Percentiles rank a stretch among this genome's conserved stretches.
These are phyloP conservation scores for Pseudomugil tenellus DNA, from an alignment of 2,797 vertebrate species.

Conservation along the genomic window DNA sequence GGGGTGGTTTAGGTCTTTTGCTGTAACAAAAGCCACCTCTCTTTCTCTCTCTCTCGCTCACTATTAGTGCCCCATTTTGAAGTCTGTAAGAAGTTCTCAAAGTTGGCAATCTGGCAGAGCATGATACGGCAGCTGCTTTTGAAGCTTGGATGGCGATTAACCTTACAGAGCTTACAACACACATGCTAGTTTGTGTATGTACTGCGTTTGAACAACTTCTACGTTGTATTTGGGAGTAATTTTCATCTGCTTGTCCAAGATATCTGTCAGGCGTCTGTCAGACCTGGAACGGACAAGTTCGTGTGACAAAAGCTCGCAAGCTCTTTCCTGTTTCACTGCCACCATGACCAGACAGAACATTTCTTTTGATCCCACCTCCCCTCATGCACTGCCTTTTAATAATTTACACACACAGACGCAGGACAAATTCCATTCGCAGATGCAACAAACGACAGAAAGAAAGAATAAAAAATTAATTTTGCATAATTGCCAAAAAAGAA, in stretches of 20 bases:
- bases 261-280: slow-evolving; percentile 59
- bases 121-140: slow-evolving; percentile 69
- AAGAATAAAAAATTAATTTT: slow-evolving; percentile 64
- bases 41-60: slow-evolving; percentile 46
- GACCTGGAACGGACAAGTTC: slow-evolving; percentile 36
- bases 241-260: slow-evolving; percentile 31
- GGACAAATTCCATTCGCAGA: slow-evolving; percentile 57
- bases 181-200: slow-evolving; percentile 29
- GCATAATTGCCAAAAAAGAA: slow-evolving; percentile 73
- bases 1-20: slow-evolving; percentile 49
- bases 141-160: slow-evolving; percentile 74
- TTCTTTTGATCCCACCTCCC: slow-evolving; percentile 70
- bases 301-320: slow-evolving; percentile 26
- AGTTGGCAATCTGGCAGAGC: slow-evolving; percentile 71
- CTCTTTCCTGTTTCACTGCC: slow-evolving; percentile 40
- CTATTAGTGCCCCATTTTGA: slow-evolving; percentile 71
- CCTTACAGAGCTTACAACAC: slow-evolving; percentile 59
- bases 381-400: slow-evolving; percentile 67
- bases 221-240: slow-evolving; percentile 5
- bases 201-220: slow-evolving; percentile 40
- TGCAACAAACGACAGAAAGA: slow-evolving; percentile 45
- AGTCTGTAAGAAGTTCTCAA: slow-evolving; percentile 76
- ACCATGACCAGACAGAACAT: slow-evolving; percentile 62
- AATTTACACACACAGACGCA: slow-evolving; percentile 65
- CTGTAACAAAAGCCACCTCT: slow-evolving; percentile 61